Conservation (phyloP, 2,888 invertebrate genomes). For the Meteorus colon region DNA sequence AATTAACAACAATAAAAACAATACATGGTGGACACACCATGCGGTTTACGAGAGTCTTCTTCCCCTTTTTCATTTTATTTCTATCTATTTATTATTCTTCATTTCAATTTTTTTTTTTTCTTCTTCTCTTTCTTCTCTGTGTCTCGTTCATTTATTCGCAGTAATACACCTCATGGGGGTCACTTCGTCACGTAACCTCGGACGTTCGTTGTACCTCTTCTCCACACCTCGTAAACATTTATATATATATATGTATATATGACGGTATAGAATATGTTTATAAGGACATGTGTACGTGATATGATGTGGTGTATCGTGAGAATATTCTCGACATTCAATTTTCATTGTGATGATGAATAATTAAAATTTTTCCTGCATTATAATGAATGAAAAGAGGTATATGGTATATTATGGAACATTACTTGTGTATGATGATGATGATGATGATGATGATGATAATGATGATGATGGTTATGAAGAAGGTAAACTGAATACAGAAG, state of each 20-base stretch:
- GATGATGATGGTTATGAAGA: constrained; percentile 4
- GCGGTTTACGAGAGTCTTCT: background rate
- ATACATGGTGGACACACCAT: background rate
- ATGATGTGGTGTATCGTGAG: background rate
- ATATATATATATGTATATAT: constrained; percentile 11
- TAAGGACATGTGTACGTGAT: constrained; percentile 14
- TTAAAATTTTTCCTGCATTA: constrained; percentile 16
- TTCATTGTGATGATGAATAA: constrained; percentile 16
- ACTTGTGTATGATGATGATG: background rate
- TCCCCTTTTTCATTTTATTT: background rate
- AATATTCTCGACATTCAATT: constrained; percentile 17
- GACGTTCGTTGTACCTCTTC: constrained; percentile 36
- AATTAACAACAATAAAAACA: background rate
- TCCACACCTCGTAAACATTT: constrained; percentile 40
- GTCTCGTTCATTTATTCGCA: constrained; percentile 14
- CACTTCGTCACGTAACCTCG: constrained; percentile 47
- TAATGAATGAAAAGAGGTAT: constrained; percentile 5
- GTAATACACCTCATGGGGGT: constrained; percentile 39
- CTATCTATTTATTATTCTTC: background rate
- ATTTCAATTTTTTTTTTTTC: background rate
- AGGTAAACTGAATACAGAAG: background rate
- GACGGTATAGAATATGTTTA: background rate
- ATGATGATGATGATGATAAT: constrained; percentile 4
- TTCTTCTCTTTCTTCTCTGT: background rate
- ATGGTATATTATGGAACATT: constrained; percentile 4